Evolutionary conservation across 2,888 invertebrate genomes (phyloP).

Genomic region (Caenorhabditis sp.): DNA sequence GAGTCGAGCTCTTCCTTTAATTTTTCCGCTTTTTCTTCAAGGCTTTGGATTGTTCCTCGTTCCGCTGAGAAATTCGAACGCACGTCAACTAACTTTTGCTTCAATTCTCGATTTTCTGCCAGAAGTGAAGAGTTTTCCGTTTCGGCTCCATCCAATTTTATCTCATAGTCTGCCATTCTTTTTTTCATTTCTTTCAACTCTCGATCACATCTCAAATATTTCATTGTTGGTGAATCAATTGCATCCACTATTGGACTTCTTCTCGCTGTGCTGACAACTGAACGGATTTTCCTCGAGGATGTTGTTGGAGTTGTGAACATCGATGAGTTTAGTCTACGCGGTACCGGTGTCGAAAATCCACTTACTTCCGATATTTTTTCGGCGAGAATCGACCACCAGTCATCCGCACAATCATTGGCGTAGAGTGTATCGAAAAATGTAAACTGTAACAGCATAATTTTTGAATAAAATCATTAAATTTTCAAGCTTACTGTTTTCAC

Average conservation of each 20-base stretch:
- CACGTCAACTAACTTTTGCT: not conserved
- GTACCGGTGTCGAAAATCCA: constrained; percentile 9
- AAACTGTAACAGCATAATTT: constrained; percentile 1
- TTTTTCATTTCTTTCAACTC: constrained; percentile 21
- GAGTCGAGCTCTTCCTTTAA: not conserved
- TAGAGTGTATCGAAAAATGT: constrained; percentile 21
- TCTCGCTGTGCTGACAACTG: constrained; percentile 13
- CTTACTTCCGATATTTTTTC: not conserved
- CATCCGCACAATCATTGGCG: constrained; percentile 13
- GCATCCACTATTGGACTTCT: constrained; percentile 35
- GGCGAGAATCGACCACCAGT: constrained; percentile 24
- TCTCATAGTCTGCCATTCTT: constrained; percentile 6
- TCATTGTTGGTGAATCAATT: constrained; percentile 39
- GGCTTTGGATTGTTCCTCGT: not conserved
- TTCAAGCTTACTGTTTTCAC: constrained; percentile 5
- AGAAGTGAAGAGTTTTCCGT: constrained; percentile 3
- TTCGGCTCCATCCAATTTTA: constrained; percentile 12
- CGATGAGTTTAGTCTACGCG: not conserved
- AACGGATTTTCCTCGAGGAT: constrained; percentile 13
- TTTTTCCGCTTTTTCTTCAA: constrained; percentile 8
- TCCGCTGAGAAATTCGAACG: not conserved
- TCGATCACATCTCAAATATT: constrained; percentile 21
- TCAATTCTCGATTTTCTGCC: constrained; percentile 7
- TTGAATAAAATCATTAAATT: not conserved
- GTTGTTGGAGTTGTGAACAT: constrained; percentile 24